These are phyloP conservation scores for Thaleichthys pacificus DNA, from an alignment of 2,797 vertebrate species.

Conservation along the genomic window DNA sequence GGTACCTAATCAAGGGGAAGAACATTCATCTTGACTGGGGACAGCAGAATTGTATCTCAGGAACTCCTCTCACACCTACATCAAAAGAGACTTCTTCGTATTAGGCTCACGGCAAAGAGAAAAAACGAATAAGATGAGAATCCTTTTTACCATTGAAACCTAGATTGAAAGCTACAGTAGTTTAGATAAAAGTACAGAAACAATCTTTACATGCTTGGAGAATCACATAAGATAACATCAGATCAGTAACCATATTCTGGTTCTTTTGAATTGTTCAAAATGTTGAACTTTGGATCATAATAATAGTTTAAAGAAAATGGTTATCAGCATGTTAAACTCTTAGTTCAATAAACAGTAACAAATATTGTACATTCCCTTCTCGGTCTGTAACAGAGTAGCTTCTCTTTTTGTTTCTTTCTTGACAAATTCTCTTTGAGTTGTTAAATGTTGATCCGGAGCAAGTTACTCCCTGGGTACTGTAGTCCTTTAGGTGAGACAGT, in stretches of 20 bases:
- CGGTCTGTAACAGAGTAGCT: not conserved
- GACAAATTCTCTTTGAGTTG: not conserved
- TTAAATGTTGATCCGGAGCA: not conserved
- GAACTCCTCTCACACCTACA: not conserved
- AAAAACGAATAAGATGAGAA: no score
- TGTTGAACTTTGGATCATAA: no score
- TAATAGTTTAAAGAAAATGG: not conserved
- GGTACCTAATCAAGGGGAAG: conserved; percentile 26
- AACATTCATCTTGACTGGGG: conserved; percentile 1
- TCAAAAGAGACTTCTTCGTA: not conserved
- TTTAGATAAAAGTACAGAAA: not conserved
- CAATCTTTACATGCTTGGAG: not conserved
- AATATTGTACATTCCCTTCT: no score
- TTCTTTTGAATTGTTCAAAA: no score
- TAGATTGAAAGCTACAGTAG: no score
- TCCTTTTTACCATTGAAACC: no score
- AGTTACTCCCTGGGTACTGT: not conserved
- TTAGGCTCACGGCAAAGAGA: no score
- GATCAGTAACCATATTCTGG: not conserved
- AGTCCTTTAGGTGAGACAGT: conserved; percentile 1
- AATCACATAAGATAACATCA: not conserved
- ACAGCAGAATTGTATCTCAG: not conserved
- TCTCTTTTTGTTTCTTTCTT: not conserved
- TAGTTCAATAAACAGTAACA: no score
- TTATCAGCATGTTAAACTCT: not conserved